phyloP scores from a whole-genome alignment of 2,888 invertebrate species.

The Campopleginae sp. region DNA sequence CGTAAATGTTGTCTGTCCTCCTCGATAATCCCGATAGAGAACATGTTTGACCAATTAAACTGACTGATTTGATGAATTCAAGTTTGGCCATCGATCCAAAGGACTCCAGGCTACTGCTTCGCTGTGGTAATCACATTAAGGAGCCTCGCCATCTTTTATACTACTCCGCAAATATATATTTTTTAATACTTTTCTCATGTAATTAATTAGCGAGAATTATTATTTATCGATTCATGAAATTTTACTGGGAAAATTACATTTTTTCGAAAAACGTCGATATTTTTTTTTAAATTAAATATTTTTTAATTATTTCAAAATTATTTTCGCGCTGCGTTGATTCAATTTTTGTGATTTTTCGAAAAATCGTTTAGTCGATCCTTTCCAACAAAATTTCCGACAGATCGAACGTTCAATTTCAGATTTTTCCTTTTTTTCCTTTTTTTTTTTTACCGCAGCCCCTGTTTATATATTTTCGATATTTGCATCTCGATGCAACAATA shows the following conservation, averaged over 20 bases:
- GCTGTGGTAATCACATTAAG: not conserved
- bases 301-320: no score
- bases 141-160: not conserved
- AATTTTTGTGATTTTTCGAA: no score
- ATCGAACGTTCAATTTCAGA: not conserved
- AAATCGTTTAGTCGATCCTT: no score
- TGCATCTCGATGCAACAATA: slow-evolving; percentile 25
- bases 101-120: not conserved
- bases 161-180: not conserved
- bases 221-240: not conserved
- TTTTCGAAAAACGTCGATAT: no score
- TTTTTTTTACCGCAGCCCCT: not conserved
- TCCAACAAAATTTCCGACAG: not conserved
- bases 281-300: no score
- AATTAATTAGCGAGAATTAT: not conserved
- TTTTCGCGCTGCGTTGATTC: no score
- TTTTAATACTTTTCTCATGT: not conserved
- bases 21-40: slow-evolving; percentile 62
- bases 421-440: no score
- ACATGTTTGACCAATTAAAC: slow-evolving; percentile 58
- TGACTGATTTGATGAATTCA: slow-evolving; percentile 45
- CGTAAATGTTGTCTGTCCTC: slow-evolving; percentile 56
- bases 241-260: no score
- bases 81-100: not conserved
- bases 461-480: slow-evolving; percentile 9